These are phyloP conservation scores for Charadrius vociferus DNA, from an alignment of 2,113 vertebrate genomes.

Conservation along the genomic window DNA sequence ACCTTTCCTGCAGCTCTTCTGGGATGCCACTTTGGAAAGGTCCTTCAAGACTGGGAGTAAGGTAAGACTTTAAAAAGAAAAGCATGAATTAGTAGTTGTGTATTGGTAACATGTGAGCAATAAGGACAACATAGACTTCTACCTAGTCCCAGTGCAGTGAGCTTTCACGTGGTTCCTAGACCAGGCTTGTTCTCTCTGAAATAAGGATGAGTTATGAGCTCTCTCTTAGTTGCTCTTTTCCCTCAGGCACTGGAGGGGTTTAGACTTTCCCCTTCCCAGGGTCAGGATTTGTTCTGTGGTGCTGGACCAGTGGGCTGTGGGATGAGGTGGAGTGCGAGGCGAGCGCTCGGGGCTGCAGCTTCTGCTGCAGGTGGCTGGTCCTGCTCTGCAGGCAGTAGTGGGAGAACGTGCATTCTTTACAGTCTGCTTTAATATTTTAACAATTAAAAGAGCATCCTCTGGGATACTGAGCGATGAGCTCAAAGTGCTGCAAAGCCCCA, in stretches of 20 bases:
- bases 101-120: not conserved
- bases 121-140: not conserved
- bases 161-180: not conserved
- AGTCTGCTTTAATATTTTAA: rapidly evolving
- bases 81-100: rapidly evolving
- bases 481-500: rapidly evolving
- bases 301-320: not conserved
- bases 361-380: rapidly evolving
- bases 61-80: not conserved
- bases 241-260: not conserved
- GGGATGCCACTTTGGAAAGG: not conserved
- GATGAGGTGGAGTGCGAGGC: not conserved
- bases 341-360: rapidly evolving
- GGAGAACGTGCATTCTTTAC: rapidly evolving
- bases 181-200: not conserved
- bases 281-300: not conserved
- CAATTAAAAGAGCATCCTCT: not conserved
- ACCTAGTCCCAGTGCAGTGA: not conserved
- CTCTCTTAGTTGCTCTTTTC: not conserved
- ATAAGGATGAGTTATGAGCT: not conserved
- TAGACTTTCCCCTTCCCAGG: not conserved
- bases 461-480: rapidly evolving
- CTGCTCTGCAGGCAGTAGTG: not conserved
- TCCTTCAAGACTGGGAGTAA: not conserved
- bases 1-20: not conserved